These are phyloP conservation scores for Falcunculus frontatus DNA, from an alignment of 2,113 vertebrate genomes.

Conservation along the genomic window DNA sequence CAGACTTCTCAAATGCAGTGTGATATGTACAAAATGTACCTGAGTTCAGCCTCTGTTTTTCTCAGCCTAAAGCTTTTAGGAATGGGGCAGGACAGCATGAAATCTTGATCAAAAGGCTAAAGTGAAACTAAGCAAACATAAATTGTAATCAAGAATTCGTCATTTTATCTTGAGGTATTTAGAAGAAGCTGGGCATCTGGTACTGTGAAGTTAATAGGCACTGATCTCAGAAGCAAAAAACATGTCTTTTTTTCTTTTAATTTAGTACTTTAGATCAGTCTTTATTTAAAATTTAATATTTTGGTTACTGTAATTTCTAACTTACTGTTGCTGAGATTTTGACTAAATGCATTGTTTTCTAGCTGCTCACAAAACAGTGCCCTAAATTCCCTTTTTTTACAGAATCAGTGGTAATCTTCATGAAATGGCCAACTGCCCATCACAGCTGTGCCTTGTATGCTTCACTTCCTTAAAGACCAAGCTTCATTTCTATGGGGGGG, in stretches of 20 bases:
- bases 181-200: not conserved
- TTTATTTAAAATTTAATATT: not conserved
- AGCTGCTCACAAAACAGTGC: not conserved
- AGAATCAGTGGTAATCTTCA: slow-evolving; percentile 1
- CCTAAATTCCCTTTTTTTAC: not conserved
- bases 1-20: not conserved
- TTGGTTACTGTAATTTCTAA: not conserved
- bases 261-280: not conserved
- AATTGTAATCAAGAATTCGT: not conserved
- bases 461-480: slow-evolving; percentile 24
- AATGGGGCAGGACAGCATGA: not conserved
- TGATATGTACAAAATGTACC: not conserved
- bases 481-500: not conserved
- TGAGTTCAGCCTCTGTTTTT: not conserved
- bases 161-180: not conserved
- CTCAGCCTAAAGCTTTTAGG: not conserved
- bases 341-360: not conserved
- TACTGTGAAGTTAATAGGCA: not conserved
- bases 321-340: not conserved
- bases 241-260: not conserved
- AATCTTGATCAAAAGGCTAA: not conserved
- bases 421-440: slow-evolving; percentile 2
- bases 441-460: slow-evolving; percentile 2
- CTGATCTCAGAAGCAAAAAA: not conserved
- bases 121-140: not conserved